These are phyloP conservation scores for Hemistola chrysoprasaria DNA, from an alignment of 2,888 invertebrate species.

Conservation along the genomic window DNA sequence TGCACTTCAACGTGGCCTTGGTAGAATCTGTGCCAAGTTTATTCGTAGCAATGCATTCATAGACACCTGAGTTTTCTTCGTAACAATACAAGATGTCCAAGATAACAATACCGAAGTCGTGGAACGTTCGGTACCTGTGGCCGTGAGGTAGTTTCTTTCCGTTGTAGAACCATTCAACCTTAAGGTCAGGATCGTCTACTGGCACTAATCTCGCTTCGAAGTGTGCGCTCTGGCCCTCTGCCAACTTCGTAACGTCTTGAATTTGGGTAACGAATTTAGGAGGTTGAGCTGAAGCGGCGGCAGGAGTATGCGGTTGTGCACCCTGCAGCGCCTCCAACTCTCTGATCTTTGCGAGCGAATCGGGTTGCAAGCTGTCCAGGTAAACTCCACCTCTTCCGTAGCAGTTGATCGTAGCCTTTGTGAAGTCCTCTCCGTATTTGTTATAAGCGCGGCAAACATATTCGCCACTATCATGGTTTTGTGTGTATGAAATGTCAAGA, in stretches of 20 bases:
- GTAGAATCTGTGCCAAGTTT: conserved; percentile 95
- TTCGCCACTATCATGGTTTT: conserved; percentile 96
- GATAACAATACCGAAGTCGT: conserved; percentile 98
- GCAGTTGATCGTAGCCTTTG: conserved; percentile 92
- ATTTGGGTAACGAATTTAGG: conserved; percentile 96
- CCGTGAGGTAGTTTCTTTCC: conserved; percentile 96
- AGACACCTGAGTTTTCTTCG: conserved; percentile 96
- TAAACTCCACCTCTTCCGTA: conserved; percentile 93
- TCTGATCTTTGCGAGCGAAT: conserved; percentile 92
- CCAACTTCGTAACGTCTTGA: conserved; percentile 90
- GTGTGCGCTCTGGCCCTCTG: conserved; percentile 97
- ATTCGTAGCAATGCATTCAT: conserved; percentile 96
- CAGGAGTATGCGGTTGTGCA: conserved; percentile 84
- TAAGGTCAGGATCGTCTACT: conserved; percentile 95
- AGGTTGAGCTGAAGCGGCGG: conserved; percentile 88
- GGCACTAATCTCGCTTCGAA: conserved; percentile 96
- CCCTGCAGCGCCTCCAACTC: conserved; percentile 90
- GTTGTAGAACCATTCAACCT: conserved; percentile 97
- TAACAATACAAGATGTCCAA: conserved; percentile 97
- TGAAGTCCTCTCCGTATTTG: conserved; percentile 94
- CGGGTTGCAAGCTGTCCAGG: conserved; percentile 94
- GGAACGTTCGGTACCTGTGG: conserved; percentile 98
- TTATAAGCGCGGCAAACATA: conserved; percentile 96
- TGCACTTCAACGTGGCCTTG: conserved; percentile 91
- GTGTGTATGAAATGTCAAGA: conserved; percentile 96